Base-by-base conservation (phyloP, 2,113 vertebrate species). In the Rhineura floridana region DNA sequence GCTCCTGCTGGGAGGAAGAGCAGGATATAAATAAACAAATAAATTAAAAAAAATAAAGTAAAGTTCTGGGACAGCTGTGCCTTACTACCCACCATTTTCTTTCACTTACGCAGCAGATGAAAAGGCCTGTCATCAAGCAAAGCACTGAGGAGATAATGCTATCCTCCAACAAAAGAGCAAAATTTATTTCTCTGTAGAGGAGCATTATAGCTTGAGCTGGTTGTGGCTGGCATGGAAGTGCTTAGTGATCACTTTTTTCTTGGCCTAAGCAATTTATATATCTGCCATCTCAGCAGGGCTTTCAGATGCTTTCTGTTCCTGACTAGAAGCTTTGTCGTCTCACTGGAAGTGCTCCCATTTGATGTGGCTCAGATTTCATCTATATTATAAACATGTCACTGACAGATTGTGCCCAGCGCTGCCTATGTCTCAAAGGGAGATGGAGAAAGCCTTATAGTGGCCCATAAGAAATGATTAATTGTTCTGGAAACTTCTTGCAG, bases 271-370 rank as follows among this genome's bases (percentile, higher is more conserved):
- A 75, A 19, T 75, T 75, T 23, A 75, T 21, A 75, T 75, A 75
- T 25, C 36, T 21, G 39, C 44, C 36, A 75, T 30, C 65, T 12
- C 65, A 67, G 30, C 28, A 67, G 30, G 65, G 44, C 28, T 76
- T 76, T 46, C 25, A 76, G 36, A 28, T 48, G 42, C 28, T 76
- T 76, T 46, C 25, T 46, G 44, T 46, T 12, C 7, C 7, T 19
- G 67, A 77, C 73, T 48, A 67, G 33, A 0, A 0, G 11, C 83
- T 28, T 72, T 0, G 0, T 87, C 28, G 0, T 87, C 28, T 39
- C 86, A 62, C 33, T 89, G 52, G 80, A 87, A 67, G 23, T 79
- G 67, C 30, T 19, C 85, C 11, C 78, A 21, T 88, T 87, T 91
- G 6, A 48, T 42, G 19, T 28, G 10, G 44, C 44, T 76, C 28